Evolutionary conservation across 2,113 vertebrate species (phyloP).

Genomic region (Rallus limicola): DNA sequence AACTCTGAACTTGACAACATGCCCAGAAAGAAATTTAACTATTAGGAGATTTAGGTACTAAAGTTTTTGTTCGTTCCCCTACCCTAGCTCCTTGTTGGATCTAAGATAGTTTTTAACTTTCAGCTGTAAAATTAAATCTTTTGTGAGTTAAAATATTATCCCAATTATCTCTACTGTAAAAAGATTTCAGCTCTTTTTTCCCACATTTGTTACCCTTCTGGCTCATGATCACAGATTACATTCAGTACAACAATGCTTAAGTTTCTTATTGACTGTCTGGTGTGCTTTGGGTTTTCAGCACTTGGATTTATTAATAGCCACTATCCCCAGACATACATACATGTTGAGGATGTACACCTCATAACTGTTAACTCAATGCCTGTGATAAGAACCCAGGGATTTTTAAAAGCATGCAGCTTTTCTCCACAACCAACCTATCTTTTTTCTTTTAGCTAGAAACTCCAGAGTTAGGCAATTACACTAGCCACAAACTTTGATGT

Average conservation of each 20-base stretch:
- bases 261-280: neutral
- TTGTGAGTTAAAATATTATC: neutral
- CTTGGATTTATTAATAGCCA: neutral
- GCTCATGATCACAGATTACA: neutral
- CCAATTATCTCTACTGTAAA: neutral
- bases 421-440: neutral
- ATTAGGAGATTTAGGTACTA: neutral
- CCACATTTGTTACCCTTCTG: neutral
- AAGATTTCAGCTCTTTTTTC: neutral
- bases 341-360: neutral
- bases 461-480: too few relatives aligned
- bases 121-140: neutral
- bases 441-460: neutral
- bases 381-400: neutral
- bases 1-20: neutral
- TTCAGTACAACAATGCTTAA: neutral
- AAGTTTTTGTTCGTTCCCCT: neutral
- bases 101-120: neutral
- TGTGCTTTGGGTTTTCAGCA: neutral
- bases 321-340: neutral
- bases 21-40: neutral
- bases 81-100: neutral
- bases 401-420: neutral
- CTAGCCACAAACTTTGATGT: neutral
- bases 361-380: neutral